Evolutionary conservation across 2,888 invertebrate species (phyloP).

Genomic region (Scrobipalpa costella): DNA sequence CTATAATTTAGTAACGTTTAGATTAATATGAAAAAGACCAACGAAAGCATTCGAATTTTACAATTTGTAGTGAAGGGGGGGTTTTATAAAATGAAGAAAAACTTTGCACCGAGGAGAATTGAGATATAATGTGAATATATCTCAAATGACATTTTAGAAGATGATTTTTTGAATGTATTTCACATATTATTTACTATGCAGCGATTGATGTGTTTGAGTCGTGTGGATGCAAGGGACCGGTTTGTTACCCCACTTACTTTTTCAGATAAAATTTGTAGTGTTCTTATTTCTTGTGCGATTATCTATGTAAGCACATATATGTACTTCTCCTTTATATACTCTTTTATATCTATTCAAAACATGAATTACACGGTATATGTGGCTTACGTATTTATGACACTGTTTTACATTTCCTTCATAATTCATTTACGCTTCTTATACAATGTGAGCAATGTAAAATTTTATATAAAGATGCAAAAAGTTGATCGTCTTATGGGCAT

Average conservation of each 20-base stretch:
- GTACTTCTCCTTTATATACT: neutral
- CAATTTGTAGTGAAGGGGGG: too few species aligned
- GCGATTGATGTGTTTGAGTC: constrained; percentile 48
- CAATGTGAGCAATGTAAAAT: constrained; percentile 42
- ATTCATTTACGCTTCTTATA: neutral
- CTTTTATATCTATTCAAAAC: neutral
- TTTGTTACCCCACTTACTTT: constrained; percentile 51
- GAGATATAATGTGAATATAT: constrained; percentile 44
- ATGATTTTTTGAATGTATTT: constrained; percentile 48
- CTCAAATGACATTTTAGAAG: constrained; percentile 55
- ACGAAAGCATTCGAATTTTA: too few species aligned
- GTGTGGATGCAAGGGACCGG: constrained; percentile 50
- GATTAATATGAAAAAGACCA: too few species aligned
- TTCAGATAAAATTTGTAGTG: constrained; percentile 51
- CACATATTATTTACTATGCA: constrained; percentile 40
- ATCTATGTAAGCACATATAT: neutral
- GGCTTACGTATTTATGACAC: neutral
- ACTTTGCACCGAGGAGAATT: neutral
- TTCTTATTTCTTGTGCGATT: neutral
- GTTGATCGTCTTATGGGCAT: constrained; percentile 56
- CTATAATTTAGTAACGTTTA: too few species aligned
- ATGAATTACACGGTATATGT: neutral
- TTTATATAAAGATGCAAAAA: constrained; percentile 55
- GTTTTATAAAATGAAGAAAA: neutral
- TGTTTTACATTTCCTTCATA: neutral